phyloP scores from a whole-genome alignment of 1,140 invertebrate species.

The Neotoxoptera formosana region DNA sequence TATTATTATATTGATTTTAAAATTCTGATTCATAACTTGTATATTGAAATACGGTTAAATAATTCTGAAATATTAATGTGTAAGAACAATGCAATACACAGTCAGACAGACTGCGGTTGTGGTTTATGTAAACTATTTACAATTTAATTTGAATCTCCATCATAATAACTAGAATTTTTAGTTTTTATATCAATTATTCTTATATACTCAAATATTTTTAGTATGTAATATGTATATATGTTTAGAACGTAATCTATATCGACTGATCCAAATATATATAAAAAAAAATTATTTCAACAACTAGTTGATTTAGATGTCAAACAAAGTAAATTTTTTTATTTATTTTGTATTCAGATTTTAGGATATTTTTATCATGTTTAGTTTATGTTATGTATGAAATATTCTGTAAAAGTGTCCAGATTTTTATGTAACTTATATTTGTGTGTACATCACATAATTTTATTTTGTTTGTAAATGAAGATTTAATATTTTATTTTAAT shows the following conservation, averaged over 20 bases:
- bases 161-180: background rate
- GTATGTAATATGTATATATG: background rate
- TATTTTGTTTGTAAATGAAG: background rate
- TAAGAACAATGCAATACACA: background rate
- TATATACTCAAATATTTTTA: background rate
- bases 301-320: background rate
- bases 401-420: background rate
- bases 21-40: background rate
- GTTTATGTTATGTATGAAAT: background rate
- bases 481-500: background rate
- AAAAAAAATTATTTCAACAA: background rate
- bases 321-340: background rate
- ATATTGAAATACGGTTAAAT: background rate
- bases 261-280: background rate
- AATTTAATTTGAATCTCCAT: background rate
- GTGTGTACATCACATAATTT: slow-evolving; percentile 25
- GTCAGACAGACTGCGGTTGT: background rate
- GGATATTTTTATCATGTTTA: background rate
- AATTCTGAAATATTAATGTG: background rate
- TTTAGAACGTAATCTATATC: background rate
- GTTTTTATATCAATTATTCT: background rate
- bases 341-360: background rate
- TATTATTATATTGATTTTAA: background rate
- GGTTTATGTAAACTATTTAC: background rate
- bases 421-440: background rate